Percentiles rank a stretch among this genome's conserved stretches.
phyloP scores from a whole-genome alignment of 2,888 invertebrate species.

The Eurois occulta region DNA sequence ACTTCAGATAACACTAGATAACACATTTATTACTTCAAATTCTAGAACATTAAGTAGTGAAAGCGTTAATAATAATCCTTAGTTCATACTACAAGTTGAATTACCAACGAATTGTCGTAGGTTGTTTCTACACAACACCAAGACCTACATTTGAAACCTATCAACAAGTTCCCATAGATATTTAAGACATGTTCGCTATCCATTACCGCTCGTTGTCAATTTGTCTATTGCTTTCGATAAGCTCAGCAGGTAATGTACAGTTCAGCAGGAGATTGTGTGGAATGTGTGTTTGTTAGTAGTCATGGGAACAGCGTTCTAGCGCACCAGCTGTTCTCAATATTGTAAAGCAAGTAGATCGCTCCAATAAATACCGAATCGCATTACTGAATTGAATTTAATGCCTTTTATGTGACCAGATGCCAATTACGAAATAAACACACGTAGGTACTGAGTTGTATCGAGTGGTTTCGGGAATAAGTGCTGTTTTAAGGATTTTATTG shows the following conservation, averaged over 20 bases:
- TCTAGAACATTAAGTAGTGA: conserved; percentile 61
- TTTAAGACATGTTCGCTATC: conserved; percentile 35
- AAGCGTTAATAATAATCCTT: conserved; percentile 67
- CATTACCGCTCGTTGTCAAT: conserved; percentile 56
- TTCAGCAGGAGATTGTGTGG: conserved; percentile 45
- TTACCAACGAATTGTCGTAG: conserved; percentile 63
- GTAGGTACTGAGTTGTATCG: conserved; percentile 26
- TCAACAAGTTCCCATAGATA: conserved; percentile 55
- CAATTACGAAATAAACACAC: conserved; percentile 74
- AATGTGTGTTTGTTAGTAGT: conserved; percentile 58
- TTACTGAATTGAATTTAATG: conserved; percentile 81
- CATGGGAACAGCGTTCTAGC: conserved; percentile 77
- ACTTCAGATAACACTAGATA: conserved; percentile 22
- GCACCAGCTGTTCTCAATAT: conserved; percentile 80
- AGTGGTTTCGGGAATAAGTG: conserved; percentile 29
- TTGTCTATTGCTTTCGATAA: conserved; percentile 46
- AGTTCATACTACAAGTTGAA: conserved; percentile 47
- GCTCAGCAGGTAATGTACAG: conserved; percentile 50
- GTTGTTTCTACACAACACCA: conserved; percentile 58
- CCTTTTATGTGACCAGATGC: conserved; percentile 74
- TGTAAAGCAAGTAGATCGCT: conserved; percentile 79
- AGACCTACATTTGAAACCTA: conserved; percentile 61
- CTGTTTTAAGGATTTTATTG: conserved; percentile 3
- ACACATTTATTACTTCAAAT: conserved; percentile 20
- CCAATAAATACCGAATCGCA: conserved; percentile 86